Base-by-base conservation (phyloP, 1,140 invertebrate genomes). In the Drosophila neocordata region DNA sequence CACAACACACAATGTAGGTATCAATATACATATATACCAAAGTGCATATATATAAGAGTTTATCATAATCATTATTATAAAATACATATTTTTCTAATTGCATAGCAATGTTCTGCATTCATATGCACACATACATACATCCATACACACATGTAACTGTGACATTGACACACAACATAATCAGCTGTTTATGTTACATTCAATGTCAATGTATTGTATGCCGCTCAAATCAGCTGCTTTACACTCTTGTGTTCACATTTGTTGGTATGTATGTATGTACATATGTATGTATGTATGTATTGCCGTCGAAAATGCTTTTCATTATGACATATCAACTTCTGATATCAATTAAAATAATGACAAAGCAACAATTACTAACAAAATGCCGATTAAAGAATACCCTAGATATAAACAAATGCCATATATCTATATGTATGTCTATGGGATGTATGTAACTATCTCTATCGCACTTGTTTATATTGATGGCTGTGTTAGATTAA, bases 271-370 rank as follows among this genome's bases (percentile, higher is more conserved):
- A 31, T 31, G 6, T 6, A 7, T 6, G 5, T 31, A 31, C 27
- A 31, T 7, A 31, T 31, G 27, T 31, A 24, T 24, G 22, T 44
- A 1, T 13, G 15, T 8, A 15, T 4, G 15, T 11, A 2, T 20
- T 48, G 2, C 1, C 15, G 0, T 18, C 13, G 41, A 9, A 48
- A 48, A 20, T 48, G 15, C 2, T 20, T 48, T 20, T 48, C 41
- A 48, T 48, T 48, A 2, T 48, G 41, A 20, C 18, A 20, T 48
- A 9, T 20, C 0, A 20, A 48, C 0, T 48, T 18, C 15, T 48
- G 15, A 20, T 48, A 20, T 48, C 15, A 48, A 48, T 48, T 48
- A 20, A 11, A 48, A 48, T 18, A 48, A 48, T 48, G 41, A 48
- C 41, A 48, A 1, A 11, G 41, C 41, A 48, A 48, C 41, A 48